Conservation (phyloP, 2,888 invertebrate genomes). For the Bellardia bayeri region DNA sequence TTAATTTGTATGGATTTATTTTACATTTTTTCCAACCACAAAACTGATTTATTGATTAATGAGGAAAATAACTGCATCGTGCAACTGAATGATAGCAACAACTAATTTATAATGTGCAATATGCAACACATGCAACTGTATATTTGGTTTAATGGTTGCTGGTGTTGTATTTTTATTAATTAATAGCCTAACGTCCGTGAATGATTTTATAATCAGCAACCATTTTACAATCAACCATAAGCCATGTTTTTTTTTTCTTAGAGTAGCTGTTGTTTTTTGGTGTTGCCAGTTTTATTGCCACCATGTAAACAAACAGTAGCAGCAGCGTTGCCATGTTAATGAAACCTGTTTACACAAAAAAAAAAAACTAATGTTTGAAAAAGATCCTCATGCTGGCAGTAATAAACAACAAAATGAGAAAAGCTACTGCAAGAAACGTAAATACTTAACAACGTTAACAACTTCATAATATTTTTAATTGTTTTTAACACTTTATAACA, state of each 20-base stretch:
- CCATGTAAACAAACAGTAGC: conserved; percentile 30
- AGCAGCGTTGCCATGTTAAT: conserved; percentile 29
- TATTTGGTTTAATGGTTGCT: conserved; percentile 14
- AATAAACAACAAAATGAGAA: conserved; percentile 1
- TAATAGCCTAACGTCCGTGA: conserved; percentile 13
- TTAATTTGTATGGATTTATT: conserved; percentile 26
- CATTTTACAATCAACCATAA: conserved; percentile 65
- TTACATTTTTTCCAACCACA: background rate
- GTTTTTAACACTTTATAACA: conserved; percentile 49
- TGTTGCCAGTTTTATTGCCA: conserved; percentile 37
- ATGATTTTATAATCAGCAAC: conserved; percentile 63
- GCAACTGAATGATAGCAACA: conserved; percentile 25
- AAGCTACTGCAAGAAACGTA: conserved; percentile 5
- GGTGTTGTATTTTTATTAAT: background rate
- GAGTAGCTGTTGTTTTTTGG: background rate
- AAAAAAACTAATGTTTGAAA: conserved; percentile 13
- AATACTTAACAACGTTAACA: conserved; percentile 39
- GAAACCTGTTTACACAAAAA: conserved; percentile 39
- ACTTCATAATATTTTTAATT: conserved; percentile 64
- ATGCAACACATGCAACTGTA: conserved; percentile 50
- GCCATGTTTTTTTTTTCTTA: conserved; percentile 46
- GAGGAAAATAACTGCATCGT: conserved; percentile 34
- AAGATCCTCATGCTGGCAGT: background rate
- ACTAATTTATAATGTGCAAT: conserved; percentile 35
- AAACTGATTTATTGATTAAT: conserved; percentile 60